A percentile compares a stretch with the other conserved stretches of the same genome.
These are phyloP conservation scores for Drosophila mimetica DNA, from an alignment of 2,888 invertebrate species.

Conservation along the genomic window DNA sequence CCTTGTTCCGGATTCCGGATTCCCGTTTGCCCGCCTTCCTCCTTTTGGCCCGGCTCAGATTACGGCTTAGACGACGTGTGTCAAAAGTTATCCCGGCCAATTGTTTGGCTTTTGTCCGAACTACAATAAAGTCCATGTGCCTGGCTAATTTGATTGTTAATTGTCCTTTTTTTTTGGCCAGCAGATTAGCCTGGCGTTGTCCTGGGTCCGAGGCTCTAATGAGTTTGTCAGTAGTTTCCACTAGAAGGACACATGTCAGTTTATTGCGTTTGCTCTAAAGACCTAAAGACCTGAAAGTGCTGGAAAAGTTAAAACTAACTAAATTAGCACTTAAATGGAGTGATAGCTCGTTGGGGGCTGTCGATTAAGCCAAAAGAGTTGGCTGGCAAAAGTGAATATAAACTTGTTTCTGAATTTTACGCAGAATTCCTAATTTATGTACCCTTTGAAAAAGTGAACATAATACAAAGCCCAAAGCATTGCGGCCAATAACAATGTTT, in stretches of 20 bases:
- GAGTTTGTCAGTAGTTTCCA: constrained; percentile 15
- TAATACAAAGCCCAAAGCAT: no score
- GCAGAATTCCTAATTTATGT: not conserved
- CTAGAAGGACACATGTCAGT: constrained; percentile 23
- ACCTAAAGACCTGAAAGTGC: not conserved
- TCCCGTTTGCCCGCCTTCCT: not conserved
- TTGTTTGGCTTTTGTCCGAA: constrained; percentile 45
- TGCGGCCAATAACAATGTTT: no score
- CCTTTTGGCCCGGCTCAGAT: constrained; percentile 44
- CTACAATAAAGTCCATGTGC: constrained; percentile 38
- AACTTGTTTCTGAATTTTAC: not conserved
- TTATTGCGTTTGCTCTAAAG: constrained; percentile 4
- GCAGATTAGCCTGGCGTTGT: constrained; percentile 23
- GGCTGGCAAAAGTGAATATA: constrained; percentile 1
- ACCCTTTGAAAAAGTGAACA: no score
- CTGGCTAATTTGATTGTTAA: constrained; percentile 45
- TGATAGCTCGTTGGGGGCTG: not conserved
- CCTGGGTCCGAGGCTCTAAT: constrained; percentile 17
- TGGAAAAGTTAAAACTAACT: constrained; percentile 4
- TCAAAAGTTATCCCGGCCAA: constrained; percentile 48
- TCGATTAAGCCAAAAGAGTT: not conserved
- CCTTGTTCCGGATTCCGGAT: constrained; percentile 9
- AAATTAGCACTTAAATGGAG: constrained; percentile 11
- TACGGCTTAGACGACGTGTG: constrained; percentile 48
- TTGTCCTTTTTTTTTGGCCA: constrained; percentile 31